phyloP scores from a whole-genome alignment of 2,888 invertebrate species.

The Polia nebulosa region DNA sequence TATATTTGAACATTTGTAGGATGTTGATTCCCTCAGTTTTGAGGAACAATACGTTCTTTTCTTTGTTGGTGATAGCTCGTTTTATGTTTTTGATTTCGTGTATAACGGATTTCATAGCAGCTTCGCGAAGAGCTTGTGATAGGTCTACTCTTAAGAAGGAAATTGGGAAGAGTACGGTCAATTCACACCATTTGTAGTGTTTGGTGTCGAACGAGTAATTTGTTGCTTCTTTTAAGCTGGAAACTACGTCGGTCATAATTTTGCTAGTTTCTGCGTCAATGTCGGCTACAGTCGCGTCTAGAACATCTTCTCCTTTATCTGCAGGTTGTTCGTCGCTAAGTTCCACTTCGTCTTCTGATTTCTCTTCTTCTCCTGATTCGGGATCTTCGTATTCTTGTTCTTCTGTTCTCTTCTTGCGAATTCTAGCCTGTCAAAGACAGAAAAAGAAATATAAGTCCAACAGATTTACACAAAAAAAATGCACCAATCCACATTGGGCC shows the following conservation, averaged over 20 bases:
- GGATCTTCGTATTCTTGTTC: constrained; percentile 93
- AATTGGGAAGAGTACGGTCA: constrained; percentile 93
- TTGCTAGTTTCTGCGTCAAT: constrained; percentile 74
- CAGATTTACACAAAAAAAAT: neutral
- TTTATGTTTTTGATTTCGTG: constrained; percentile 95
- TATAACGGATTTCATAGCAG: constrained; percentile 94
- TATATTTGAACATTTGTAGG: constrained; percentile 96
- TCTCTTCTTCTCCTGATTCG: constrained; percentile 91
- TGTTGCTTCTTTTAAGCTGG: constrained; percentile 84
- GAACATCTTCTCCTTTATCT: constrained; percentile 75
- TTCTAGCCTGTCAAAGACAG: constrained; percentile 82
- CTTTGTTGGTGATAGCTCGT: constrained; percentile 95
- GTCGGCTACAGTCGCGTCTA: constrained; percentile 72
- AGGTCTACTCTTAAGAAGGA: constrained; percentile 92
- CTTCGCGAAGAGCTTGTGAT: constrained; percentile 93
- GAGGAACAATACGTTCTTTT: constrained; percentile 92
- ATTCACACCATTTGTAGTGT: constrained; percentile 95
- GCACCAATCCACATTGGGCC: too few relatives aligned
- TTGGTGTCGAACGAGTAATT: constrained; percentile 95
- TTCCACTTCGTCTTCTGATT: constrained; percentile 87
- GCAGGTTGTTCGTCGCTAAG: constrained; percentile 73
- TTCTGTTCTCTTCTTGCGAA: constrained; percentile 90
- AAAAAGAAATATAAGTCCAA: neutral
- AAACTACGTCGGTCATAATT: constrained; percentile 83
- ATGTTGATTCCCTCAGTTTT: constrained; percentile 99